Evolutionary conservation across 2,888 invertebrate species (phyloP), one percentile per base, ranked within the genome.

Genomic region (Mactromeris polynyma): DNA sequence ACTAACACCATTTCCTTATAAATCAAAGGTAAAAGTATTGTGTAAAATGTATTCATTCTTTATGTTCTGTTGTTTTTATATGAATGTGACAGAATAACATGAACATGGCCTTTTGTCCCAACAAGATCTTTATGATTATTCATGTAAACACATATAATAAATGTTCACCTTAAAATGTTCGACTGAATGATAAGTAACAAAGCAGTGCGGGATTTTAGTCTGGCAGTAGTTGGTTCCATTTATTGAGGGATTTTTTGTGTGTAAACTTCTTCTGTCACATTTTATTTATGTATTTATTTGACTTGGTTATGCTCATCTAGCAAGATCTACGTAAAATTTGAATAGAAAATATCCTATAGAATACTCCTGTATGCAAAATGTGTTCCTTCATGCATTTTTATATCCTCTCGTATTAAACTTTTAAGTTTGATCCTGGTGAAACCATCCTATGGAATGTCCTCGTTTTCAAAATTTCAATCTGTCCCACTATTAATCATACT

Each of bases 21-120:
- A 69, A 38, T 83, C 33, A n/a, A 73, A 83, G 83, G 83, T 83
- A 82, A 83, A 46, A 33, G 21, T 42, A 46, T 46, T 51, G 36
- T 81, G 33, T 19, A 73, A 73, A 14, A 42, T 78, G 38, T 79
- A 26, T 40, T 19, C 36, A 26, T 42, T 42, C 14, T 26, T 42
- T 36, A 79, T 42, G 11, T 40, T 79, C 26, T 4, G 7, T 79
- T 79, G n/a, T 40, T 79, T n/a, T 42, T 46, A 36, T 21, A 19
- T n/a, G 11, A 77, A 83, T 36, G 77, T 83, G 46, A 83, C 73
- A 31, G 64, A 46, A 83, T 31, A 17, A 26, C 14, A 21, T 31
- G 31, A 33, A 9, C n/a, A n/a, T n/a, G n/a, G n/a, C n/a, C n/a
- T n/a, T n/a, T n/a, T n/a, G n/a, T n/a, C n/a, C 58, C n/a, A 31